Percentiles rank a stretch among this genome's conserved stretches.
Conservation (phyloP, 2,113 vertebrate genomes). For the Uropsilus gracilis region DNA sequence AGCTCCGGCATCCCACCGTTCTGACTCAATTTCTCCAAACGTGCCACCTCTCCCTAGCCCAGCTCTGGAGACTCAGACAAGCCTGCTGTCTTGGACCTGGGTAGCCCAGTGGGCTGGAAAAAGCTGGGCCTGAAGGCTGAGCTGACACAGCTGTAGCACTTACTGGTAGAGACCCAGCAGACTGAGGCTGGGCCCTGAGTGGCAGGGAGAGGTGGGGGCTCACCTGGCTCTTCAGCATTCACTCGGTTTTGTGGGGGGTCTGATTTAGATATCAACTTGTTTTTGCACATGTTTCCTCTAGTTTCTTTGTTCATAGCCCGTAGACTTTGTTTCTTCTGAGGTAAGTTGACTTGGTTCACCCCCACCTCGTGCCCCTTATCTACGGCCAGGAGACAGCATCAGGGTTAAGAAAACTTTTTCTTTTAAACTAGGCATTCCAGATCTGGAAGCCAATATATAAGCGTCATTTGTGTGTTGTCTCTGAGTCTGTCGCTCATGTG, state of each 20-base stretch:
- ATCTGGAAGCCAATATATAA: conserved; percentile 35
- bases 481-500: conserved; percentile 16
- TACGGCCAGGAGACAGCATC: neutral
- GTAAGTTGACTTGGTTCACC: conserved; percentile 3
- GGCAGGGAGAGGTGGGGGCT: neutral
- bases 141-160: conserved; percentile 77
- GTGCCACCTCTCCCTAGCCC: neutral
- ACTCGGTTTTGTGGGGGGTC: neutral
- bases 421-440: conserved; percentile 56
- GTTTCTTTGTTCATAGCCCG: conserved; percentile 50
- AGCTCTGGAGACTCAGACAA: neutral
- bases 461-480: conserved; percentile 15
- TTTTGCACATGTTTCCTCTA: conserved; percentile 77
- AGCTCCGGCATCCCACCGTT: conserved; percentile 47
- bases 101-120: neutral
- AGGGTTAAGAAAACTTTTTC: conserved; percentile 47
- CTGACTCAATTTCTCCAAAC: conserved; percentile 59
- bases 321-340: conserved; percentile 48
- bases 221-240: neutral
- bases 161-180: conserved; percentile 61
- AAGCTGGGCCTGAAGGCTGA: conserved; percentile 1
- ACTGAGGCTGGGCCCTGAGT: neutral
- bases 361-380: neutral
- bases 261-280: conserved; percentile 48
- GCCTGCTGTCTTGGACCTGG: neutral